Base-by-base conservation (phyloP, 2,113 vertebrate genomes). In the Aegotheles bennettii region DNA sequence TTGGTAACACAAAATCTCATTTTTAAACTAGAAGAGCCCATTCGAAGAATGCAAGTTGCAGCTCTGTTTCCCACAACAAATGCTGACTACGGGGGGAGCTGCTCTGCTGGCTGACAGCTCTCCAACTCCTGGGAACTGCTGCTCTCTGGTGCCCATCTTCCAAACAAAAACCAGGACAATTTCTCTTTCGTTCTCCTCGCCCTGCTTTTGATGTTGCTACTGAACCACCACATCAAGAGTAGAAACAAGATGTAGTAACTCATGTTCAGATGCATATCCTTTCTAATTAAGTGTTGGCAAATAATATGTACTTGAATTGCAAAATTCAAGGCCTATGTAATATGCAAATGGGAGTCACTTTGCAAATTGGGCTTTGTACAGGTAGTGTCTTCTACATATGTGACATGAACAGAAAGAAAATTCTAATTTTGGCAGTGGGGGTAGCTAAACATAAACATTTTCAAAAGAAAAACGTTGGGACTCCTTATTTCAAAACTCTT, bases 131-230 rank as follows among this genome's bases (percentile, higher is more conserved):
- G 90, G 95, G 93, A 96, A 69, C 91, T 96, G 87, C 96, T 96
- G 96, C 95, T 96, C 96, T 65, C 96, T 96, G 96, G 70, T 95
- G 96, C 87, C 84, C 95, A 50, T 91, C 82, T 94, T 89, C 63
- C 78, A 85, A 82, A 96, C 23, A 75, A 78, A 89, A 33, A 31
- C 7, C 2, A 3, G 28, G n/a, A 84, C 42, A 25, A 36, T 38
- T 87, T 87, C 45, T 25, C 54, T 53, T 69, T 69, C 87, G 38
- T 80, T 67, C 70, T 82, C 36, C 43, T 77, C 5, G 1, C 26
- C 35, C 54, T 65, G 67, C 73, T 84, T 84, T 67, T 10, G 2
- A 31, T 43, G 25, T 59, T 93, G 68, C 65, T 79, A 1, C 53
- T 65, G 48, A 84, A 48, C 16, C 12, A 29, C 29, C 28, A 63